Base-by-base conservation (phyloP, 1,140 invertebrate genomes). In the Zaprionus lachaisei region DNA sequence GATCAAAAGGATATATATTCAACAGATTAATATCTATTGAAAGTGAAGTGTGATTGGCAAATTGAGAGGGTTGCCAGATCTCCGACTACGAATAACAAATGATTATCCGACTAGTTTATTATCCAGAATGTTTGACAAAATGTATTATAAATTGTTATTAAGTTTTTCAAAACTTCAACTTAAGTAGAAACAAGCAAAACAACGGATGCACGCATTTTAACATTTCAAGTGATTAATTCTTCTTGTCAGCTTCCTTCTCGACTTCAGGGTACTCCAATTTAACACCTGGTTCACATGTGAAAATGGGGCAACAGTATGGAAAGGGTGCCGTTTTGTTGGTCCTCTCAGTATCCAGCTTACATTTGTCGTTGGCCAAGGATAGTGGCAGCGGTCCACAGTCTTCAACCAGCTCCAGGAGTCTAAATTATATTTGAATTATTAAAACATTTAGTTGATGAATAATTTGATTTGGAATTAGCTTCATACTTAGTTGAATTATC, bases 281-380 rank as follows among this genome's bases (percentile, higher is more conserved):
- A 22, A 95, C 96, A 22, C 97, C 97, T 5, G 96, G 95, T 86
- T 97, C 97, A 93, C 97, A 98, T 1, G 96, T 96, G 94, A 98
- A 98, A 34, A 94, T 94, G 1, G 97, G 97, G 92, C 97, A 98
- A 89, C 97, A 98, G 4, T 94, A 94, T 7, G 97, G 97, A 95
- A 97, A 98, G 4, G 95, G 93, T 2, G 97, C 97, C 3, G 96
- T 97, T 93, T 97, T 97, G 94, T 97, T 97, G 75, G 97, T 97
- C 92, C 96, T 97, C 3, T 97, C 96, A 83, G 95, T 95, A 77
- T 96, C 95, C 26, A 98, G 94, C 93, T 97, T 97, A 94, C 97
- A 98, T 86, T 97, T 97, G 57, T 96, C 96, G 89, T 97, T 98
- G 57, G 96, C 94, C 51, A 97, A 94, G 61, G 96, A 94, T 61